Evolutionary conservation across 2,797 vertebrate species (phyloP).

Genomic region (Ciconia nigra): DNA sequence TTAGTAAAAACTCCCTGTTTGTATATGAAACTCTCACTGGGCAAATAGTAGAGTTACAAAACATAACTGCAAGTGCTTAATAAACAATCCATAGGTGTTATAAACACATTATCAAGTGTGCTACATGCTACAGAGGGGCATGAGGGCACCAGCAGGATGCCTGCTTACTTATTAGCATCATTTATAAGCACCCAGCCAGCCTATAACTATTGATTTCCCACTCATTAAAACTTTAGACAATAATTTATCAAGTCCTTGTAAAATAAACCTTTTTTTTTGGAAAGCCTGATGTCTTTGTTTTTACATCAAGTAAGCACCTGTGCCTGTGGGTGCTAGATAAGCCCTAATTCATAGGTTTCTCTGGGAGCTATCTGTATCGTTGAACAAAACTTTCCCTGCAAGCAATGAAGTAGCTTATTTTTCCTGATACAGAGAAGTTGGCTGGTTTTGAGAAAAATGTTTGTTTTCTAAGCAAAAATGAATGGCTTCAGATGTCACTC

Average conservation of each 20-base stretch:
- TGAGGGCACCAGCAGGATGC: too few species aligned
- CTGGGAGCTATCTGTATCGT: neutral
- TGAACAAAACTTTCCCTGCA: neutral
- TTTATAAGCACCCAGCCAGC: neutral
- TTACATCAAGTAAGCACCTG: neutral
- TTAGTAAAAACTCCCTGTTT: neutral
- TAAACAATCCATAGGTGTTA: neutral
- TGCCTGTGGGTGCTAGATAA: neutral
- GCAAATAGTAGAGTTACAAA: neutral
- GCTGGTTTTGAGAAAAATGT: neutral
- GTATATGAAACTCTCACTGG: neutral
- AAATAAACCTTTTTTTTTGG: neutral
- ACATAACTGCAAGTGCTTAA: neutral
- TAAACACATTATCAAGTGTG: neutral
- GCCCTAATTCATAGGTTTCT: neutral
- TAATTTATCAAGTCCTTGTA: neutral
- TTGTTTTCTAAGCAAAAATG: neutral
- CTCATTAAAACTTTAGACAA: neutral
- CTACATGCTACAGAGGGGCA: rapidly evolving
- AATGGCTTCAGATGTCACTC: neutral
- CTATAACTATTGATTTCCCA: neutral
- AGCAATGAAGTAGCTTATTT: neutral
- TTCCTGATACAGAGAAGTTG: neutral
- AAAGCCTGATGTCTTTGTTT: neutral
- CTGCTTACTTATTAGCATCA: neutral